Conservation (phyloP, 2,113 vertebrate genomes). For the Alligator sinensis region DNA sequence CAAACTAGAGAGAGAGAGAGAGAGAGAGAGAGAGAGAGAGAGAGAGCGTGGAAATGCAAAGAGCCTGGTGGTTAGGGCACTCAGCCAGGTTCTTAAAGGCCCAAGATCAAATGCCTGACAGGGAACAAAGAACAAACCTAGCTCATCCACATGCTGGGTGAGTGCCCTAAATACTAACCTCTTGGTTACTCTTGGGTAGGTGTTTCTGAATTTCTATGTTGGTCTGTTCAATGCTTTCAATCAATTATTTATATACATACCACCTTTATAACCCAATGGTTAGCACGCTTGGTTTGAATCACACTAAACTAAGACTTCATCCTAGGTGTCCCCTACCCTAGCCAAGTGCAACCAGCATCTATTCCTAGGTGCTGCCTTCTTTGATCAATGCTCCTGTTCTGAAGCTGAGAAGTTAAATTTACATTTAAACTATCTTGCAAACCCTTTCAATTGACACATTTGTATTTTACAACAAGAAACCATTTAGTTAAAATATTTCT, state of each 20-base stretch:
- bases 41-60: too few relatives aligned
- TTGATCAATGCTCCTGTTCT: neutral
- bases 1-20: too few relatives aligned
- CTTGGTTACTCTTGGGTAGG: too few relatives aligned
- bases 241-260: too few relatives aligned
- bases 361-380: neutral
- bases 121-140: too few relatives aligned
- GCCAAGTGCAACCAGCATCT: conserved; percentile 4
- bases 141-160: too few relatives aligned
- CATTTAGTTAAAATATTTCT: neutral
- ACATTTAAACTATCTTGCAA: neutral
- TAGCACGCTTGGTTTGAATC: neutral
- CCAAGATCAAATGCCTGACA: too few relatives aligned
- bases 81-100: neutral
- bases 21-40: too few relatives aligned
- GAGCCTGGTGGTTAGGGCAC: conserved; percentile 1
- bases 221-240: too few relatives aligned
- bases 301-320: conserved; percentile 29
- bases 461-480: neutral
- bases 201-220: too few relatives aligned
- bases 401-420: conserved; percentile 32
- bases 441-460: neutral
- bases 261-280: too few relatives aligned
- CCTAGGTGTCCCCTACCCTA: conserved; percentile 21
- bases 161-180: too few relatives aligned